Conservation (phyloP, 2,888 invertebrate genomes). For the Desoria tigrina region DNA sequence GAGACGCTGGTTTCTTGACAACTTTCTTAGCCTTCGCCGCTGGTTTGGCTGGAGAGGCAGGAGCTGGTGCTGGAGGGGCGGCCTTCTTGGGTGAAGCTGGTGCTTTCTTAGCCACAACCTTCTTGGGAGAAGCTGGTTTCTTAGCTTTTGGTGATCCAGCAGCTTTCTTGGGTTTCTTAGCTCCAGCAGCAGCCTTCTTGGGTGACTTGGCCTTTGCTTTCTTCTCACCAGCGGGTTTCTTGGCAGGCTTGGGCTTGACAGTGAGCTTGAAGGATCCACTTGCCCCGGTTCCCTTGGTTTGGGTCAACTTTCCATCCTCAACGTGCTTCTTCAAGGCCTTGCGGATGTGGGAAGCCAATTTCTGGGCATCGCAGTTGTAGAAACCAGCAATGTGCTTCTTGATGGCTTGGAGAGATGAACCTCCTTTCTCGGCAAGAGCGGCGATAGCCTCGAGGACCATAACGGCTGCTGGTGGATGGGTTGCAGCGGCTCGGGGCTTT, state of each 20-base stretch:
- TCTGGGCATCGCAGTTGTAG: constrained; percentile 65
- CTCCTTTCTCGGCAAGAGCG: constrained; percentile 59
- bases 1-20: too few species aligned
- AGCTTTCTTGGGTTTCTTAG: not conserved
- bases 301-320: constrained; percentile 56
- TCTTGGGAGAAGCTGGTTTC: too few species aligned
- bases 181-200: not conserved
- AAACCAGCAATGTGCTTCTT: constrained; percentile 66
- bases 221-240: constrained; percentile 7
- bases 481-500: constrained; percentile 50
- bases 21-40: too few species aligned
- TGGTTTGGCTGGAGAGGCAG: too few species aligned
- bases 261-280: constrained; percentile 29
- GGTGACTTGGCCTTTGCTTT: not conserved
- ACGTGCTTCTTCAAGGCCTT: constrained; percentile 65
- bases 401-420: too few species aligned
- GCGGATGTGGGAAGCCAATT: constrained; percentile 63
- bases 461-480: constrained; percentile 60
- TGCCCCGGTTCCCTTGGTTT: constrained; percentile 31
- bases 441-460: constrained; percentile 64
- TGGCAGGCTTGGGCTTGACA: constrained; percentile 1
- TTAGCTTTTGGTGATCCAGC: too few species aligned
- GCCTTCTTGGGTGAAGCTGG: too few species aligned
- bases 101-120: too few species aligned
- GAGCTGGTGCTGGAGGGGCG: too few species aligned